phyloP scores from a whole-genome alignment of 2,888 invertebrate species.

The Falcaria lacertinaria region DNA sequence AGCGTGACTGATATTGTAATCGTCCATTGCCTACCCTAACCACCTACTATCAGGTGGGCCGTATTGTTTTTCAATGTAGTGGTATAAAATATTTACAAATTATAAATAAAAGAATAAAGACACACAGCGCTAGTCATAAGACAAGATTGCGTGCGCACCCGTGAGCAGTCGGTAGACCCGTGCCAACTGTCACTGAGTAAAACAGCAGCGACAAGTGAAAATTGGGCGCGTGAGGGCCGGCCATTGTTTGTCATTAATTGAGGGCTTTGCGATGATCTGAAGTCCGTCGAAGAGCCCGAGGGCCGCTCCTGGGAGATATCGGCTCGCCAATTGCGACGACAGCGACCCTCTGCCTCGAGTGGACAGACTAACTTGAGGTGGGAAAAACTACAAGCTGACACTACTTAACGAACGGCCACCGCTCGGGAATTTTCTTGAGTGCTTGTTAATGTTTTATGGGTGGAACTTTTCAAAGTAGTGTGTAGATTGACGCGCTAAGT shows the following conservation, averaged over 20 bases:
- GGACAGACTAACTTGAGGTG: slow-evolving; percentile 64
- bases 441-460: slow-evolving; percentile 80
- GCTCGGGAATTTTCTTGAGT: slow-evolving; percentile 76
- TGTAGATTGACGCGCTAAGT: slow-evolving; percentile 76
- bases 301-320: slow-evolving; percentile 74
- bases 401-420: slow-evolving; percentile 74
- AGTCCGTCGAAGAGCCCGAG: slow-evolving; percentile 44
- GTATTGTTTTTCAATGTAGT: no score
- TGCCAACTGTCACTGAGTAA: slow-evolving; percentile 67
- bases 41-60: no score
- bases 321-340: slow-evolving; percentile 74
- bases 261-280: slow-evolving; percentile 73
- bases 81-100: no score
- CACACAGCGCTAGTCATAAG: slow-evolving; percentile 41
- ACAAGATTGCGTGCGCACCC: slow-evolving; percentile 43
- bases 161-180: slow-evolving; percentile 44
- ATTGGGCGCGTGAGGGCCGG: slow-evolving; percentile 59
- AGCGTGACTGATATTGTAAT: no score
- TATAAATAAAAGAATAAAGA: slow-evolving; percentile 27
- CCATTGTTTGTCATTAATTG: slow-evolving; percentile 75
- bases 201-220: slow-evolving; percentile 72
- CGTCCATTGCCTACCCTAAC: no score
- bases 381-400: slow-evolving; percentile 78
- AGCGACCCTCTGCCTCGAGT: slow-evolving; percentile 63
- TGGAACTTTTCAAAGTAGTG: slow-evolving; percentile 75